A percentile compares a stretch with the other conserved stretches of the same genome.
These are phyloP conservation scores for Tragulus kanchil DNA, from an alignment of 2,113 vertebrate genomes.

Conservation along the genomic window DNA sequence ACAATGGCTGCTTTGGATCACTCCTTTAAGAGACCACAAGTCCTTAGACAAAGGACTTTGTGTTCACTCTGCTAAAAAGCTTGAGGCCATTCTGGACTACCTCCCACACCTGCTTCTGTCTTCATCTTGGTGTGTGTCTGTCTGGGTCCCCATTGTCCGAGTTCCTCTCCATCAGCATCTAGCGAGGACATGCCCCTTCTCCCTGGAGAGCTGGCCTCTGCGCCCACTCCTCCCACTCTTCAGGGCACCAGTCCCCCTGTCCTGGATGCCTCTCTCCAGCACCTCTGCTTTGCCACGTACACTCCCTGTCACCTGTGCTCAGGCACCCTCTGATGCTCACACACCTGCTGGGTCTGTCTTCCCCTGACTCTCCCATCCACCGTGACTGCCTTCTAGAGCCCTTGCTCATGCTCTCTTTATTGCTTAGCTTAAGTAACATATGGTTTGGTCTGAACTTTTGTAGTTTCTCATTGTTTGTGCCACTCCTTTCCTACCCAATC, in stretches of 20 bases:
- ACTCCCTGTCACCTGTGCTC: neutral
- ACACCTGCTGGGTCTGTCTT: neutral
- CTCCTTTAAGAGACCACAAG: neutral
- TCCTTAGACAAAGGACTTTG: neutral
- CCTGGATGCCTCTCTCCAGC: neutral
- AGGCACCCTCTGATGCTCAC: neutral
- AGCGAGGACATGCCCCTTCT: neutral
- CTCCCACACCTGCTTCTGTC: neutral
- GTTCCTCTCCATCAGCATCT: neutral
- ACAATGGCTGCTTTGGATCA: neutral
- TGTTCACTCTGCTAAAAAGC: neutral
- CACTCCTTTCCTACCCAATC: neutral
- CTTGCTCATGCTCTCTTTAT: neutral
- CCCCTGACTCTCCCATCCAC: neutral
- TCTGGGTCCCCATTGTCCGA: neutral
- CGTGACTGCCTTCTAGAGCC: rapidly evolving
- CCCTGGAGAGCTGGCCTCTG: neutral
- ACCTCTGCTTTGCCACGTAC: too few relatives aligned
- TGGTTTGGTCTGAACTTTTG: neutral
- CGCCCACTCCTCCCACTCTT: neutral
- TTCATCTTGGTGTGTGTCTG: neutral
- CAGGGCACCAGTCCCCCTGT: too few relatives aligned
- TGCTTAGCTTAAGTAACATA: neutral
- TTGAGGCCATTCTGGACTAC: neutral
- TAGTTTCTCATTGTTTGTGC: neutral